Conservation (phyloP, 1,140 invertebrate genomes). For the Drosophila rhopaloa region DNA sequence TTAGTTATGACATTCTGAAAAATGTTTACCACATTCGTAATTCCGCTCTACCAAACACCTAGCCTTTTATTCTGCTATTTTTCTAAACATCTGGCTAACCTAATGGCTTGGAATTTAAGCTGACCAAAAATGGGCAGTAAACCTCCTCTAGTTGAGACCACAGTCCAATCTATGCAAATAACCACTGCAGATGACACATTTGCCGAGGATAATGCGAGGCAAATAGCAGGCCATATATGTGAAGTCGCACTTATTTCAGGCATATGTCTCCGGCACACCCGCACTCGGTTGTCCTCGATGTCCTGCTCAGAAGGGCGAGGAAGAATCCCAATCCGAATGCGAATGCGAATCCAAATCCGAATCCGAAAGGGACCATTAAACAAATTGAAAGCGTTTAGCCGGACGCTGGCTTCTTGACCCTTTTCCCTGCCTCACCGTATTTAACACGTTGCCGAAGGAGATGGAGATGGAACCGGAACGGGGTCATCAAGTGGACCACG, state of each 20-base stretch:
- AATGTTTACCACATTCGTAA: background rate
- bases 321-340: conserved; percentile 33
- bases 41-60: background rate
- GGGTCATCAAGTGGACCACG: conserved; percentile 73
- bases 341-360: conserved; percentile 24
- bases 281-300: conserved; percentile 58
- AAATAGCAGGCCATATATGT: conserved; percentile 36
- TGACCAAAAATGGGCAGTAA: conserved; percentile 16
- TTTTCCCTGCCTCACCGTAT: conserved; percentile 38
- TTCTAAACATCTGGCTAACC: background rate
- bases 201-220: conserved; percentile 47
- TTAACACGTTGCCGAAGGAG: conserved; percentile 68
- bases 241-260: conserved; percentile 14
- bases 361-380: conserved; percentile 68
- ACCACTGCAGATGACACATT: conserved; percentile 70
- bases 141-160: background rate
- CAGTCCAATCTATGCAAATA: conserved; percentile 54
- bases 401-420: conserved; percentile 75
- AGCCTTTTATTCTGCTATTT: background rate
- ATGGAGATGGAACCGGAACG: background rate
- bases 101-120: conserved; percentile 33
- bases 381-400: conserved; percentile 80
- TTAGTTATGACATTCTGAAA: no score
- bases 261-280: conserved; percentile 70
- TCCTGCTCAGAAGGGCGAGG: conserved; percentile 8